Conservation (phyloP, 2,888 invertebrate genomes). For the Ornithoptera alexandrae region DNA sequence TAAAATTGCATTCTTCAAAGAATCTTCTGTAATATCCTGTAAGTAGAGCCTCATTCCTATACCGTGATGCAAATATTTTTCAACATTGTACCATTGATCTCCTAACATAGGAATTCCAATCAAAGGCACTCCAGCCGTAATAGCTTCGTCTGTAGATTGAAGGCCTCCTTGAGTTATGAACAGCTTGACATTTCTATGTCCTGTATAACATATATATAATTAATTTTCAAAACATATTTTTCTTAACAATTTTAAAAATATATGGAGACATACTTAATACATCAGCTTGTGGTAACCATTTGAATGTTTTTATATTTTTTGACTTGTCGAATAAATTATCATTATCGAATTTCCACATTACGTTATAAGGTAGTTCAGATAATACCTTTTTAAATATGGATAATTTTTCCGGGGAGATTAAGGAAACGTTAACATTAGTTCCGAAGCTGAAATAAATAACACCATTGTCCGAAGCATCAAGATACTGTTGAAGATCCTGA, state of each 20-base stretch:
- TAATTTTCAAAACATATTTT: not conserved
- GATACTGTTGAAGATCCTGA: conserved; percentile 17
- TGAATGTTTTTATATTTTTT: conserved; percentile 57
- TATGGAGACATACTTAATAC: conserved; percentile 48
- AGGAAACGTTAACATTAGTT: conserved; percentile 9
- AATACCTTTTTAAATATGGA: conserved; percentile 5
- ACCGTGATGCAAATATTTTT: conserved; percentile 37
- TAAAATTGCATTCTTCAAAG: conserved; percentile 37
- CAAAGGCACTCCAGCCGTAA: conserved; percentile 51
- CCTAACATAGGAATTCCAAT: conserved; percentile 52
- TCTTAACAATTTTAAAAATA: not conserved
- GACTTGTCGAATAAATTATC: conserved; percentile 52
- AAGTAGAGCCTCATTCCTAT: conserved; percentile 44
- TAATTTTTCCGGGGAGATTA: not conserved
- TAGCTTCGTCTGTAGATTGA: conserved; percentile 59
- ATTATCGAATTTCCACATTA: conserved; percentile 11
- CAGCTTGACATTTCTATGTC: conserved; percentile 58
- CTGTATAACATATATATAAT: conserved; percentile 33
- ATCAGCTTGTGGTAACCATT: conserved; percentile 71
- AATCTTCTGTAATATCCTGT: conserved; percentile 37
- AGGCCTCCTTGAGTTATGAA: conserved; percentile 63
- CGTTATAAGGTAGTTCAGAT: conserved; percentile 10
- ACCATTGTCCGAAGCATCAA: conserved; percentile 7
- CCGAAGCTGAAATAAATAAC: conserved; percentile 13
- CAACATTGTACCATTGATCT: conserved; percentile 53